Evolutionary conservation across 1,140 invertebrate species (phyloP), one percentile per base, ranked within the genome.

Genomic region (Drosophila micromelanica): DNA sequence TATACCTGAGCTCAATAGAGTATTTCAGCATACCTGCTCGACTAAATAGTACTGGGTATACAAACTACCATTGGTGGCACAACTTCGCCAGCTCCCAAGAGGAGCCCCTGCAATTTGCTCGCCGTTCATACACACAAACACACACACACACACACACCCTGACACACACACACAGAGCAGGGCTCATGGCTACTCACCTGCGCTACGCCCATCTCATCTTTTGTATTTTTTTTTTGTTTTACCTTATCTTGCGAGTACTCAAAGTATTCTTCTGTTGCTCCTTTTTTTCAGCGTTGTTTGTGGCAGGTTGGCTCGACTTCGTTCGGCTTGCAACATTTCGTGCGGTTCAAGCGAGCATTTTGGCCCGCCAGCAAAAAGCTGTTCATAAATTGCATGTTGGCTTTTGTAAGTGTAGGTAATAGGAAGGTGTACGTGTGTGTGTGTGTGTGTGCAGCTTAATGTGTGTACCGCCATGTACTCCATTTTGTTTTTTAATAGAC

Each of bases 361-460:
- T 63, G 84, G 72, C 79, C 80, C 84, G 72, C 76, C 38, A 76
- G 84, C 79, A 89, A 89, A 86, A 86, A 79, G 67, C 82, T 82
- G 82, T 86, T 89, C 82, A 87, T 89, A 87, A 89, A 87, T 87
- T 87, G 82, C 82, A 87, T 87, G 82, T 87, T 89, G 78, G 84
- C 82, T 89, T 87, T 76, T 71, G 42, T 80, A 72, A 75, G 49
- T 55, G 69, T 59, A 6, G 6, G 27, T 27, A 27, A 5, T 27
- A 27, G 27, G 51, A 46, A 60, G 63, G 59, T 63, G 40, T 45
- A 20, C 23, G 0, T 49, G 38, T 73, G 46, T 60, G 40, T 61
- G 30, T 56, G 43, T 67, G 43, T 42, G 62, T 65, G 54, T 60
- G 60, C 5, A 27, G 27, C 5, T 27, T 27, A 6, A 6, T 62